Conservation (phyloP, 2,113 vertebrate species). For the Herpailurus yagouaroundi region DNA sequence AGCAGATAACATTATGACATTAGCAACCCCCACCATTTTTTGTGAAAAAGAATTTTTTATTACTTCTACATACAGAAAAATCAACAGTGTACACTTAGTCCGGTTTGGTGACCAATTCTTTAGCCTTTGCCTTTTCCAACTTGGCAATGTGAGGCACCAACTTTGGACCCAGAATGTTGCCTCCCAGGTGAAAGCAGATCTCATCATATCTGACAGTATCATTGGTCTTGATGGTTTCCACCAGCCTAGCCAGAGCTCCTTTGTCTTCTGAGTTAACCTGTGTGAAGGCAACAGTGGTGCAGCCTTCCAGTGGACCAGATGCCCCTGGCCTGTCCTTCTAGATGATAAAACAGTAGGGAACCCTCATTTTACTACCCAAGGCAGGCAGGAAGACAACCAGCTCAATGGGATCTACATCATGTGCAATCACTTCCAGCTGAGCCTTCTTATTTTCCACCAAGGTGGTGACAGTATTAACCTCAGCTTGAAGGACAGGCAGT, state of each 20-base stretch:
- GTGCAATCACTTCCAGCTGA: not conserved
- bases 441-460: not conserved
- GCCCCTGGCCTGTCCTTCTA: not conserved
- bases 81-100: not conserved
- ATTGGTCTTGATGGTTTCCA: not conserved
- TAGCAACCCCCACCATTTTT: not conserved
- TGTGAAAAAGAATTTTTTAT: not conserved
- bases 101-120: not conserved
- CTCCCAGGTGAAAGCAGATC: not conserved
- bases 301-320: not conserved
- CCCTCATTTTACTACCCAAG: not conserved
- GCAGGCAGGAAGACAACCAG: not conserved
- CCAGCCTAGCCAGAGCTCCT: not conserved
- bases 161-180: not conserved
- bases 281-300: not conserved
- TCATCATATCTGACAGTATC: not conserved
- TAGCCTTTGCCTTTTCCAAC: not conserved
- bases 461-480: not conserved
- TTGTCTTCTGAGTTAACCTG: not conserved
- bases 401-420: not conserved
- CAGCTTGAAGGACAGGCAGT: not conserved
- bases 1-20: not conserved
- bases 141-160: not conserved
- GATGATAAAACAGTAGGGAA: not conserved
- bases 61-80: not conserved